Evolutionary conservation across 2,113 vertebrate species (phyloP).

Genomic region (Rhadina sibilatrix): DNA sequence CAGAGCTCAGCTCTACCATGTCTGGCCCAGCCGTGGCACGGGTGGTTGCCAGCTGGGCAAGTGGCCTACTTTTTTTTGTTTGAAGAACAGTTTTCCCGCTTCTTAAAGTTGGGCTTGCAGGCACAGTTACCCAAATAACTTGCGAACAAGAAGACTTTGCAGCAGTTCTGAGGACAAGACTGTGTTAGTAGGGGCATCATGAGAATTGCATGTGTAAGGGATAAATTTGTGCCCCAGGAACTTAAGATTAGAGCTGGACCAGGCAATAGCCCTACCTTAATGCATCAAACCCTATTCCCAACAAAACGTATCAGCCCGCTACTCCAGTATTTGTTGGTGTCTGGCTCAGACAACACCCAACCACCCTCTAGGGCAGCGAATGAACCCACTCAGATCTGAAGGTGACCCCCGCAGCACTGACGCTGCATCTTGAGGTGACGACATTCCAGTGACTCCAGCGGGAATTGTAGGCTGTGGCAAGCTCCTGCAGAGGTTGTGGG

Average conservation of each 20-base stretch:
- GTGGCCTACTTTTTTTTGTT: neutral
- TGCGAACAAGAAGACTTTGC: slow-evolving; percentile 38
- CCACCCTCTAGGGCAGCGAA: neutral
- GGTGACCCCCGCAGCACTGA: neutral
- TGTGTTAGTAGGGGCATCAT: neutral
- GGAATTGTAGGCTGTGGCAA: neutral
- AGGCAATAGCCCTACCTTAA: slow-evolving; percentile 47
- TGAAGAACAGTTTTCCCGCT: neutral
- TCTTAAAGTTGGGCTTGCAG: neutral
- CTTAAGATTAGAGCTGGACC: slow-evolving; percentile 44
- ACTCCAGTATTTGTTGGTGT: neutral
- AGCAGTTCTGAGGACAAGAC: slow-evolving; percentile 12
- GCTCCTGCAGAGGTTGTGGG: neutral
- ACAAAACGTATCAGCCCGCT: slow-evolving; percentile 15
- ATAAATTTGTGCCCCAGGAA: neutral
- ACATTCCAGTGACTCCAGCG: neutral
- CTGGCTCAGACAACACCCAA: neutral
- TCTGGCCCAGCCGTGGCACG: neutral
- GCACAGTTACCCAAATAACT: slow-evolving; percentile 37
- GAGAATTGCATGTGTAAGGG: neutral
- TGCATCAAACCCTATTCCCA: slow-evolving; percentile 32
- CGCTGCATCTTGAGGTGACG: rapidly evolving
- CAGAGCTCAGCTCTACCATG: neutral
- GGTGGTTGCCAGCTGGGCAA: neutral
- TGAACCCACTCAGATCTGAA: neutral